Conservation (phyloP, 1,140 invertebrate genomes). For the Chelonus insularis region DNA sequence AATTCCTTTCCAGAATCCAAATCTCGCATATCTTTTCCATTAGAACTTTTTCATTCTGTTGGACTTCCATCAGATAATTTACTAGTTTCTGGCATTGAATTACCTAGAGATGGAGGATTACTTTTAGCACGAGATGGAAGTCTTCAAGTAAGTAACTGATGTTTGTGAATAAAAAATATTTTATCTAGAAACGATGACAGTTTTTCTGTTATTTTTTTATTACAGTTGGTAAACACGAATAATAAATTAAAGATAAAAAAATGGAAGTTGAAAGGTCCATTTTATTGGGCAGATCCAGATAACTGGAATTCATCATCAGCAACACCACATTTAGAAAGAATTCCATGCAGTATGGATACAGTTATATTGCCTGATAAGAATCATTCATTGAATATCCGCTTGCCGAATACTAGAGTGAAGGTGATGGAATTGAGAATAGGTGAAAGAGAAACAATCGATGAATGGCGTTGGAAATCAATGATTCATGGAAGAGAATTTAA, state of each 20-base stretch:
- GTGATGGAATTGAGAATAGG: conserved; percentile 38
- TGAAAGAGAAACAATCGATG: conserved; percentile 29
- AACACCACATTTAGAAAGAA: conserved; percentile 47
- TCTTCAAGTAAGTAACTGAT: too few relatives aligned
- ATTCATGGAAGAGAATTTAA: conserved; percentile 39
- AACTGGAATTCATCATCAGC: conserved; percentile 53
- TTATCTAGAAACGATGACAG: conserved; percentile 4
- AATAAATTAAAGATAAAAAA: conserved; percentile 21
- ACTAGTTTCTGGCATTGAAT: conserved; percentile 42
- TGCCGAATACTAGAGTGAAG: conserved; percentile 40
- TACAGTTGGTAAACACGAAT: conserved; percentile 20
- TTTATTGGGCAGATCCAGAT: conserved; percentile 50
- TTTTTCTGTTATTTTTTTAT: neutral
- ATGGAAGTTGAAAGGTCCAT: conserved; percentile 33
- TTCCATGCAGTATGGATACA: conserved; percentile 49
- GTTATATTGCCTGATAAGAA: conserved; percentile 43
- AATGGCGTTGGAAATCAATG: conserved; percentile 43
- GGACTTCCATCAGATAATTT: conserved; percentile 38
- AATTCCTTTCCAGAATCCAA: conserved; percentile 37
- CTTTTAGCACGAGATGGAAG: conserved; percentile 41
- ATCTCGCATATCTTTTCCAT: conserved; percentile 45
- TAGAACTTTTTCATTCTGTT: conserved; percentile 43
- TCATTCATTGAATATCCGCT: conserved; percentile 39
- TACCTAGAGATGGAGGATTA: conserved; percentile 46
- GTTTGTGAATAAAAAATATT: conserved; percentile 27